phyloP scores from a whole-genome alignment of 2,888 invertebrate genomes.

The Thymelicus sylvestris region DNA sequence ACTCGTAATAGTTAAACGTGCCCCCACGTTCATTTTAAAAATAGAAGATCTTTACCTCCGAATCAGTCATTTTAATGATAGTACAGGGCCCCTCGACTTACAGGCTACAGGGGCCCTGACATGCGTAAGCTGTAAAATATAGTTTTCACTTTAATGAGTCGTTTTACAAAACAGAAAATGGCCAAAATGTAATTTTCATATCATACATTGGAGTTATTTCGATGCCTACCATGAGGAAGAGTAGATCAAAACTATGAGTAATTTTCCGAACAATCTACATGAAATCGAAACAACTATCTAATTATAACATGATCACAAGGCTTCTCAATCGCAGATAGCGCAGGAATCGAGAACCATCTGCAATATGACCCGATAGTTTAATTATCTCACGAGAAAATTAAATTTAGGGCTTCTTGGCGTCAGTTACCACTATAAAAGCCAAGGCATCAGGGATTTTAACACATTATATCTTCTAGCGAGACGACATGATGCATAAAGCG shows the following conservation, averaged over 20 bases:
- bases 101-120: too few species aligned
- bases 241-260: background rate
- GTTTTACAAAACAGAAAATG: too few species aligned
- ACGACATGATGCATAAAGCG: constrained; percentile 44
- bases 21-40: too few species aligned
- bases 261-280: background rate
- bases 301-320: background rate
- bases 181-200: too few species aligned
- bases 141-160: too few species aligned
- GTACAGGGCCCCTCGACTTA: too few species aligned
- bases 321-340: constrained; percentile 10
- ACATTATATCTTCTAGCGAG: constrained; percentile 39
- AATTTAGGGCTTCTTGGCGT: constrained; percentile 23
- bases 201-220: too few species aligned
- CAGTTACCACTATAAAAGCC: constrained; percentile 33
- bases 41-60: too few species aligned
- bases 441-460: constrained; percentile 40
- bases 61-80: too few species aligned
- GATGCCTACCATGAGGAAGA: background rate
- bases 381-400: constrained; percentile 13
- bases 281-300: background rate
- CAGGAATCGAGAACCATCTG: background rate
- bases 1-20: too few species aligned
- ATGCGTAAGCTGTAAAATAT: too few species aligned
- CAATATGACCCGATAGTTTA: background rate